phyloP scores from a whole-genome alignment of 1,140 invertebrate genomes.

The Ectropis grisescens region DNA sequence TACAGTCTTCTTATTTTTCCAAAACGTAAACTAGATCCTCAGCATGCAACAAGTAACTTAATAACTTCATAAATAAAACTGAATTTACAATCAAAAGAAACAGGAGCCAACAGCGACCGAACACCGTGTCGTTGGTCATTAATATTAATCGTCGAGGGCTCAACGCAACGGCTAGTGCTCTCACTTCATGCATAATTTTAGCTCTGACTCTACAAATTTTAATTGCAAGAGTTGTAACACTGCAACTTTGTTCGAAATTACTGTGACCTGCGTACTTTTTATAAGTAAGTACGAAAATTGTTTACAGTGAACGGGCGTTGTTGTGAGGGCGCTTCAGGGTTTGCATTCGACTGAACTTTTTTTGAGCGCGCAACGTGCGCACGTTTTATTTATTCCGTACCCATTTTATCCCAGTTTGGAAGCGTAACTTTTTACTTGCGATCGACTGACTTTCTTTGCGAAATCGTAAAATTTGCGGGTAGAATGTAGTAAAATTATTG shows the following conservation, averaged over 20 bases:
- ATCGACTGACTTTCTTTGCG: too few species aligned
- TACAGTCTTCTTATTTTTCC: too few species aligned
- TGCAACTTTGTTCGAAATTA: slow-evolving; percentile 26
- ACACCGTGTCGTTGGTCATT: slow-evolving; percentile 53
- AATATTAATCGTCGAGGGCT: slow-evolving; percentile 49
- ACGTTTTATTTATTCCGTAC: too few species aligned
- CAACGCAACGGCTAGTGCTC: slow-evolving; percentile 32
- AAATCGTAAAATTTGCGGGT: too few species aligned
- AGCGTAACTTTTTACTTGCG: too few species aligned
- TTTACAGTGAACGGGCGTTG: slow-evolving; percentile 1
- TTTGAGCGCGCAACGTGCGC: too few species aligned
- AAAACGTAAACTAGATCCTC: too few species aligned
- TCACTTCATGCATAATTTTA: slow-evolving; percentile 56
- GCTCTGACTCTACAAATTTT: slow-evolving; percentile 38
- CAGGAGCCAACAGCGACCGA: slow-evolving; percentile 29
- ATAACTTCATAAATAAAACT: slow-evolving; percentile 28
- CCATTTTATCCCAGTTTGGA: too few species aligned
- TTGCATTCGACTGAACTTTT: too few species aligned
- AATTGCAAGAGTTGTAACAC: slow-evolving; percentile 36
- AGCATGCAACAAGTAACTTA: slow-evolving; percentile 54
- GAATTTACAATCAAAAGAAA: slow-evolving; percentile 56
- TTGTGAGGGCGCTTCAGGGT: slow-evolving; percentile 1
- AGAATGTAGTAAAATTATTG: too few species aligned
- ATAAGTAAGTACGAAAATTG: slow-evolving; percentile 8
- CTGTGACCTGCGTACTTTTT: slow-evolving; percentile 14